Base-by-base conservation (phyloP, 2,888 invertebrate genomes). In the Furcula furcula region DNA sequence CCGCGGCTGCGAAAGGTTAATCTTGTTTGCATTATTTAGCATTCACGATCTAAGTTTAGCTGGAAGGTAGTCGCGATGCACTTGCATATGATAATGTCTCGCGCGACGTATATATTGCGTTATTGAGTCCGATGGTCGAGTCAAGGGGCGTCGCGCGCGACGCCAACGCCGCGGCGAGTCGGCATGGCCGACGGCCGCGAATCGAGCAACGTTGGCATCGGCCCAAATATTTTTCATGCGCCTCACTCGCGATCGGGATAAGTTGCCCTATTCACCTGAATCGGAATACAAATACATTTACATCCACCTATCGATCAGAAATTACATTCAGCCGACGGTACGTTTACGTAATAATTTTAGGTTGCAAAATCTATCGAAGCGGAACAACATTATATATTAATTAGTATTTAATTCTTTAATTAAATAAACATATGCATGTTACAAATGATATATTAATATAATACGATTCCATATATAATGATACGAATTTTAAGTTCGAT, bases 221-320 rank as follows among this genome's bases (percentile, higher is more conserved):
- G 42, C 53, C 86, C 87, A 87, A 86, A 81, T 77, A 80, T 76
- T 83, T 85, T 82, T 79, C 76, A 77, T 75, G 74, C 70, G 71
- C 71, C 72, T 65, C 70, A 61, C 66, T 70, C 71, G 68, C 69
- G 65, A 68, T 69, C 64, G 76, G 75, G 76, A 84, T 82, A 81
- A 81, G 72, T 77, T 68, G 78, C 76, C 71, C 78, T 79, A 74
- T 84, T 83, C 84, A 85, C 84, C 84, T 84, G 79, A 75, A 81
- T 77, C 64, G 73, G 72, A 69, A 76, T 75, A 77, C 62, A 65
- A 74, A 73, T 75, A 67, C 55, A 47, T 60, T 55, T 59, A 48
- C 46, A 51, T 54, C 46, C 41, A 45, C 53, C 42, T 34, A 40
- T n/a, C n/a, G n/a, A n/a, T n/a, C n/a, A n/a, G n/a, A n/a, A n/a